Conservation (phyloP, 64 coral and sea anemone genomes). For the Montipora sp. region DNA sequence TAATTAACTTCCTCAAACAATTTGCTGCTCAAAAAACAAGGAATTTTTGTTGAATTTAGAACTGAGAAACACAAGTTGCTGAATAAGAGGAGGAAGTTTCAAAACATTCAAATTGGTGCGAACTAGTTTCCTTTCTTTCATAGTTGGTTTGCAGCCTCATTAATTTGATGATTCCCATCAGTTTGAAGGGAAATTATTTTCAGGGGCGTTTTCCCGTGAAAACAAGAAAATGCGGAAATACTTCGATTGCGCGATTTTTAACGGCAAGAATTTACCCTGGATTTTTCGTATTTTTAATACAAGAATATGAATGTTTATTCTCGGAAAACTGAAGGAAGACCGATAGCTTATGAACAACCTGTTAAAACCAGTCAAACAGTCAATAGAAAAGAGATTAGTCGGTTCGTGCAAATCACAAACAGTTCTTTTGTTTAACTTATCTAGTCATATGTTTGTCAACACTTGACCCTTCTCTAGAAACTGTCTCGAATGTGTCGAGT, state of each 20-base stretch:
- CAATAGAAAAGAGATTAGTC: no score
- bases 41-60: neutral
- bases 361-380: neutral
- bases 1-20: neutral
- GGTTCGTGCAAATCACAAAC: no score
- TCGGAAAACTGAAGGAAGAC: neutral
- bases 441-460: no score
- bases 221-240: neutral
- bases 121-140: neutral
- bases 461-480: no score
- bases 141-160: neutral
- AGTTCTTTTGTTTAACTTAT: neutral
- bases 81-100: no score
- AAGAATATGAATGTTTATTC: neutral
- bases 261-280: neutral
- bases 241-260: neutral
- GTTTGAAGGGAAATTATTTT: no score
- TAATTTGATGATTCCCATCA: neutral
- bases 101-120: neutral
- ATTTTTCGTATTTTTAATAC: neutral
- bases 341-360: neutral
- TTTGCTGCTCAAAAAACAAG: conserved; percentile 5
- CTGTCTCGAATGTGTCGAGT: no score
- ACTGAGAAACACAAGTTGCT: no score
- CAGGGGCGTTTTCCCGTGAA: neutral